Evolutionary conservation across 2,888 invertebrate species (phyloP).

Genomic region (Metopia argyrocephala): DNA sequence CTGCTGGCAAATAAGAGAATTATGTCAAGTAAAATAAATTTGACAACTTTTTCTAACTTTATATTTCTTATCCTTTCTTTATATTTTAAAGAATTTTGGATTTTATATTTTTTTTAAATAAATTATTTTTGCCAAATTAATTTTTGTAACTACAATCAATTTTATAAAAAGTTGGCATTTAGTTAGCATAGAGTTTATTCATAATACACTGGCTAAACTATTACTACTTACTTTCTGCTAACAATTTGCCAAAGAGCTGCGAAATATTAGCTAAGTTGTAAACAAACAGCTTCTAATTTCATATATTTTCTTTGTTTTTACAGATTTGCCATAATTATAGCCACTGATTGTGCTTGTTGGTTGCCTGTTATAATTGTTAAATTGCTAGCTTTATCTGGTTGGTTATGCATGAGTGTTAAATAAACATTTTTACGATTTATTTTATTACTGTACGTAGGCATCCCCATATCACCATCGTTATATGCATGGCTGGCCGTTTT

Average conservation of each 20-base stretch:
- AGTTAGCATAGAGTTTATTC: too few relatives aligned
- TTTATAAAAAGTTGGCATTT: too few relatives aligned
- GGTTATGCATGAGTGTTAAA: slow-evolving; percentile 25
- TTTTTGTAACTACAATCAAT: too few relatives aligned
- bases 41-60: too few relatives aligned
- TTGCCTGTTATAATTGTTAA: slow-evolving; percentile 82
- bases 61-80: too few relatives aligned
- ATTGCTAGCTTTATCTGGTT: slow-evolving; percentile 80
- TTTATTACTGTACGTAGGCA: slow-evolving; percentile 76
- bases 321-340: slow-evolving; percentile 81
- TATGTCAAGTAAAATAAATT: too few relatives aligned
- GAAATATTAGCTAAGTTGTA: too few relatives aligned
- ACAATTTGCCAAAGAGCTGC: too few relatives aligned
- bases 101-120: too few relatives aligned
- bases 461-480: slow-evolving; percentile 79
- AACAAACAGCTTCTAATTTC: not conserved
- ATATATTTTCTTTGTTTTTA: not conserved
- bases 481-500: slow-evolving; percentile 83
- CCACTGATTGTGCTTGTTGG: slow-evolving; percentile 82
- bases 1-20: too few relatives aligned
- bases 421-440: not conserved
- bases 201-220: not conserved
- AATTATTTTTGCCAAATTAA: too few relatives aligned
- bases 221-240: not conserved
- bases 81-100: too few relatives aligned